Base-by-base conservation (phyloP, 2,797 vertebrate species). In the Lerista edwardsae region DNA sequence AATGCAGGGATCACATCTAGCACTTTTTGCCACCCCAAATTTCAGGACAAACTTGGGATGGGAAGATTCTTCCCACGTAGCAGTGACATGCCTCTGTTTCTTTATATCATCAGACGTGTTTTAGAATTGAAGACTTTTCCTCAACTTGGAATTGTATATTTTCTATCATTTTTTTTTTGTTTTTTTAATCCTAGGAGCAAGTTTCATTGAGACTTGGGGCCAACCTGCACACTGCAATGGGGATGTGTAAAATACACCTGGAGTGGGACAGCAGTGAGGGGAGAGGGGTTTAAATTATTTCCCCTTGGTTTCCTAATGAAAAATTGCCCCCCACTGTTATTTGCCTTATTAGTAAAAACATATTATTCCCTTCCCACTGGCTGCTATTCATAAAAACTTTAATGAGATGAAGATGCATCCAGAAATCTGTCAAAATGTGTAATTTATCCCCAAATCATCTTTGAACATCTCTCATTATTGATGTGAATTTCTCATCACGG, bases 101-200 rank as follows among this genome's bases (percentile, higher is more conserved):
- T 69, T 47, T 82, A 84, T 74, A 71, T 61, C 44, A 79, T 57
- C 67, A 84, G 62, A 0, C 0, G 29, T 1, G 1, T 47, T 90
- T 85, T n/a, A 61, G 25, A 23, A 57, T 34, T 74, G 44, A 73
- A 79, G 59, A 36, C 31, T 74, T 68, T n/a, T 27, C 29, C 51
- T 62, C 68, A 34, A 71, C 75, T 59, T 87, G 79, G 29, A 74
- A 65, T 27, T 14, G 34, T 34, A 11, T 44, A 62, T 27, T 14
- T 34, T 17, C 34, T 79, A 61, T 23, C 41, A 1, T 4, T 31
- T 79, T 67, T 4, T 31, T 79, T 67, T 57, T 31, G 29, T 59
- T 68, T 75, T 84, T 55, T 65, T 73, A 55, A 75, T 80, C 36
- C 29, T 78, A 72, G 10, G 41, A 71, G 36, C 17, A 4, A 41